Percentiles rank a stretch among this genome's conserved stretches.
Evolutionary conservation across 2,797 vertebrate genomes (phyloP).

Genomic region (Pipistrellus nathusii): DNA sequence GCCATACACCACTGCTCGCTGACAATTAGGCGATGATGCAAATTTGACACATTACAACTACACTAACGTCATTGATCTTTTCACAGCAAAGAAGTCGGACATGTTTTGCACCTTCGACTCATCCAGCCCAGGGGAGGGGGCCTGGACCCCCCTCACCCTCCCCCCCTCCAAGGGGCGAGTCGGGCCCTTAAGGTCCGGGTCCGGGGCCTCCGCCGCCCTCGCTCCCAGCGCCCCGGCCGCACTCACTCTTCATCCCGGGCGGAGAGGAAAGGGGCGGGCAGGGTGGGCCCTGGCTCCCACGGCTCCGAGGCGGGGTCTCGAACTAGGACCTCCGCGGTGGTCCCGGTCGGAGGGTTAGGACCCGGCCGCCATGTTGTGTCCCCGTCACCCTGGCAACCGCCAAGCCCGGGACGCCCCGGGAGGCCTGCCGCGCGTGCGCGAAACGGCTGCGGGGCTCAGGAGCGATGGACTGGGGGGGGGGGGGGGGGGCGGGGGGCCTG

Average conservation of each 20-base stretch:
- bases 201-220: fast-evolving
- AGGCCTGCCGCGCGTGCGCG: slow-evolving; percentile 51
- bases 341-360: neutral
- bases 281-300: too few relatives aligned
- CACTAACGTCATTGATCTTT: neutral
- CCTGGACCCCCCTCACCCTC: too few relatives aligned
- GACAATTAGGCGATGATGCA: neutral
- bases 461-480: too few relatives aligned
- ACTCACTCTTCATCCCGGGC: slow-evolving; percentile 84
- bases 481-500: too few relatives aligned
- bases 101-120: neutral
- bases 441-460: fast-evolving
- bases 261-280: neutral
- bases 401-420: neutral
- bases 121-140: neutral
- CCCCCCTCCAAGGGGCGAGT: too few relatives aligned
- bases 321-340: neutral
- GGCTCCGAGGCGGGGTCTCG: neutral
- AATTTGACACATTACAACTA: neutral
- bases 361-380: slow-evolving; percentile 88
- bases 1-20: neutral
- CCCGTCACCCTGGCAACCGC: slow-evolving; percentile 93
- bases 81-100: neutral
- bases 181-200: too few relatives aligned
- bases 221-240: neutral